Percentiles rank a stretch among this genome's conserved stretches.
Conservation (phyloP, 2,113 vertebrate species). For the Chitala chitala region DNA sequence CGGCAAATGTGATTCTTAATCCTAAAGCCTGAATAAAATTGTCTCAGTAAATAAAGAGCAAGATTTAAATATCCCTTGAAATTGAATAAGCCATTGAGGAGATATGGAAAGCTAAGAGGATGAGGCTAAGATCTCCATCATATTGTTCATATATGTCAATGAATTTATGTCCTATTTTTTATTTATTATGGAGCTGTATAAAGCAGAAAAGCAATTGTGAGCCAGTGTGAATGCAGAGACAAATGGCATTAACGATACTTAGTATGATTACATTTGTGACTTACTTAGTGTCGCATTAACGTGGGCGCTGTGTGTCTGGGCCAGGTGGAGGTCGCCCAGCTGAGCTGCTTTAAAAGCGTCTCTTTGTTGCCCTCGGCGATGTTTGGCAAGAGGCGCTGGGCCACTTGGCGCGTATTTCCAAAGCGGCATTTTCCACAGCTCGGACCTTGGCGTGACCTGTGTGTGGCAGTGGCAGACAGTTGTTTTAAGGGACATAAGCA, state of each 20-base stretch:
- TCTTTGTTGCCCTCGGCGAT: background rate
- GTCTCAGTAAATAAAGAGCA: background rate
- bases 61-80: slow-evolving; percentile 1
- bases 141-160: background rate
- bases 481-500: no score
- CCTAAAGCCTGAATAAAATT: slow-evolving; percentile 5
- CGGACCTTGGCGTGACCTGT: background rate
- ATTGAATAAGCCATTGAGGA: background rate
- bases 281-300: slow-evolving; percentile 7
- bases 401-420: background rate
- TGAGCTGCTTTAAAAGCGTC: background rate
- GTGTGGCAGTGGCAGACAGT: no score
- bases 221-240: background rate
- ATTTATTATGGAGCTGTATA: background rate
- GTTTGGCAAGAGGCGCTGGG: background rate
- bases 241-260: background rate
- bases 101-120: background rate
- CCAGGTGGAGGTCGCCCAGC: background rate
- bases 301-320: background rate
- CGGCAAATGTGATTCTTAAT: slow-evolving; percentile 12
- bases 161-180: slow-evolving; percentile 1
- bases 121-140: background rate
- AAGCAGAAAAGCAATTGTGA: background rate
- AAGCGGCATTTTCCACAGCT: background rate
- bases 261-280: background rate